Base-by-base conservation (phyloP, 2,888 invertebrate species). In the Nezara viridula region DNA sequence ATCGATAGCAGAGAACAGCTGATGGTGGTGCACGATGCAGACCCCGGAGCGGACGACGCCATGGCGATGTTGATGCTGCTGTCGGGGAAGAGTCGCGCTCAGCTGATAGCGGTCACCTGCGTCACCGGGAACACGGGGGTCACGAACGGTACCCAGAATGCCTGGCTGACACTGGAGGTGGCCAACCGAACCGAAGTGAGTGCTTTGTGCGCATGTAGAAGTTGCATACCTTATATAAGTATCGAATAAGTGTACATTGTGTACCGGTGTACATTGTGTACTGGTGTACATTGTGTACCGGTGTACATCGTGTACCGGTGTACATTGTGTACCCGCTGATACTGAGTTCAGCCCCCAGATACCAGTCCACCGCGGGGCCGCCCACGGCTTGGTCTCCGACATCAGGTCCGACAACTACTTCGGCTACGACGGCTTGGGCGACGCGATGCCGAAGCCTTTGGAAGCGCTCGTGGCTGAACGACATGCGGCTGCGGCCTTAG, bases 21-120 rank as follows among this genome's bases (percentile, higher is more conserved):
- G 19, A n/a, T 50, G 32, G 66, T 93, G 9, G 92, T 94, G 60
- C 93, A 94, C 89, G 94, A 94, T 91, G 93, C 93, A 3, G 94
- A 94, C 91, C 93, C 93, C 1, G 94, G 94, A 4, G 92, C 92
- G 0, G 94, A 94, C 90, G 94, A 94, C 91, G 94, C 94, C 0
- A 89, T 92, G 81, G 94, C 93, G 2, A 92, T 94, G 87, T 91
- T 94, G 66, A 90, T 94, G 60, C 91, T 92, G 9, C 91, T 94
- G 14, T 89, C 89, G 91, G 19, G 91, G 91, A 89, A 81, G 52
- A 47, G 90, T 91, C 3, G 27, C 2, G 92, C 93, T 10, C 92
- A 94, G 86, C 92, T 95, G 9, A 81, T 94, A 0, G 95, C 93
- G 24, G 93, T 95, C 85, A 95, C 95, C 2, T 94, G 94, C 90